Evolutionary conservation across 2,797 vertebrate genomes (phyloP).

Genomic region (Pampus argenteus): DNA sequence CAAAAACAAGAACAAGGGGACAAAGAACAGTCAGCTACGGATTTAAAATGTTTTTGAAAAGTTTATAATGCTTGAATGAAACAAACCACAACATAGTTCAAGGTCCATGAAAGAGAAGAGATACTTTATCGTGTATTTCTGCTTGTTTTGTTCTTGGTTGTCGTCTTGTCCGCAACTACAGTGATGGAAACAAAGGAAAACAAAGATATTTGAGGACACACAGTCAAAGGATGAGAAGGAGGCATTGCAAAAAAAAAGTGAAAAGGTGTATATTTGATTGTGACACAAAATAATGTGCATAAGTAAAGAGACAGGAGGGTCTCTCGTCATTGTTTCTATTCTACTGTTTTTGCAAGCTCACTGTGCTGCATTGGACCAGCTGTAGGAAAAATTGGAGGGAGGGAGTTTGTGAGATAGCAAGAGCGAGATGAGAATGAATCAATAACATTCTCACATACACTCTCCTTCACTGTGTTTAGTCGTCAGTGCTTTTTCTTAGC

Average conservation of each 20-base stretch:
- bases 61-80: background rate
- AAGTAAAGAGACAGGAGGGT: background rate
- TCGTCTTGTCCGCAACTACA: slow-evolving; percentile 4
- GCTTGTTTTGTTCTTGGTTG: slow-evolving; percentile 1
- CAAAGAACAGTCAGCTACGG: background rate
- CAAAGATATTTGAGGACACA: background rate
- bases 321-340: slow-evolving; percentile 4
- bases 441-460: slow-evolving; percentile 40
- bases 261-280: background rate
- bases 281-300: background rate
- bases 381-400: slow-evolving; percentile 32
- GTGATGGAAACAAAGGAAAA: slow-evolving; percentile 3
- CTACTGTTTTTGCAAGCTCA: slow-evolving; percentile 68
- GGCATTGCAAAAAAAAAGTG: background rate
- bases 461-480: slow-evolving; percentile 18
- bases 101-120: background rate
- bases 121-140: background rate
- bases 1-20: slow-evolving; percentile 7
- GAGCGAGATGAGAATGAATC: slow-evolving; percentile 46
- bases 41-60: background rate
- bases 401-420: slow-evolving; percentile 36
- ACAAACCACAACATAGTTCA: slow-evolving; percentile 1
- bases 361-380: slow-evolving; percentile 66
- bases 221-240: background rate
- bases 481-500: slow-evolving; percentile 11